phyloP scores from a whole-genome alignment of 2,113 vertebrate species.

The Siphamia tubifer region DNA sequence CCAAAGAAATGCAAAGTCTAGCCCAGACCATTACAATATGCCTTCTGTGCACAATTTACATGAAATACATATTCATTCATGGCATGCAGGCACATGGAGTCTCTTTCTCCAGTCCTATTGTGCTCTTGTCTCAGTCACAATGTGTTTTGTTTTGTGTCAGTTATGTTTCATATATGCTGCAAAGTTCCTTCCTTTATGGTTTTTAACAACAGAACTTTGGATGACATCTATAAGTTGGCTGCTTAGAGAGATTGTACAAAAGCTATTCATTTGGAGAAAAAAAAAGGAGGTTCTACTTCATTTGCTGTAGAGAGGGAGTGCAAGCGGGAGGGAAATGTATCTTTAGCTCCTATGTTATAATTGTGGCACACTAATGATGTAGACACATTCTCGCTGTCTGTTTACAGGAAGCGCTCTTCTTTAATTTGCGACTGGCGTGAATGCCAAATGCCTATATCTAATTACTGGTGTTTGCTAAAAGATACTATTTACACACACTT shows the following conservation, averaged over 20 bases:
- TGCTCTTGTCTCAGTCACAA: not conserved
- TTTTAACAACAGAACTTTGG: constrained; percentile 9
- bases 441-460: constrained; percentile 74
- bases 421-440: constrained; percentile 71
- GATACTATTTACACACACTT: constrained; percentile 66
- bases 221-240: constrained; percentile 5
- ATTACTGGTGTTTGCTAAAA: constrained; percentile 79
- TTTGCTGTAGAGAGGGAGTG: constrained; percentile 61
- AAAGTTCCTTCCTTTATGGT: not conserved
- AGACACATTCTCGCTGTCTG: constrained; percentile 75
- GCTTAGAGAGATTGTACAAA: not conserved
- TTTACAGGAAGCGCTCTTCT: constrained; percentile 76
- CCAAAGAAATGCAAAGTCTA: constrained; percentile 66
- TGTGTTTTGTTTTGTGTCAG: not conserved
- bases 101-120: not conserved
- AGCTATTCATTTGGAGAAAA: constrained; percentile 18
- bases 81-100: constrained; percentile 29
- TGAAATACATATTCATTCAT: constrained; percentile 66
- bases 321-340: constrained; percentile 63
- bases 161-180: not conserved
- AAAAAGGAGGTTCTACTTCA: constrained; percentile 43
- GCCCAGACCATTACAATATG: constrained; percentile 41
- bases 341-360: constrained; percentile 79
- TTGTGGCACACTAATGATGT: constrained; percentile 79
- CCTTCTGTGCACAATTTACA: constrained; percentile 60